Conservation (phyloP, 2,113 vertebrate genomes). For the Dipodomys spectabilis region DNA sequence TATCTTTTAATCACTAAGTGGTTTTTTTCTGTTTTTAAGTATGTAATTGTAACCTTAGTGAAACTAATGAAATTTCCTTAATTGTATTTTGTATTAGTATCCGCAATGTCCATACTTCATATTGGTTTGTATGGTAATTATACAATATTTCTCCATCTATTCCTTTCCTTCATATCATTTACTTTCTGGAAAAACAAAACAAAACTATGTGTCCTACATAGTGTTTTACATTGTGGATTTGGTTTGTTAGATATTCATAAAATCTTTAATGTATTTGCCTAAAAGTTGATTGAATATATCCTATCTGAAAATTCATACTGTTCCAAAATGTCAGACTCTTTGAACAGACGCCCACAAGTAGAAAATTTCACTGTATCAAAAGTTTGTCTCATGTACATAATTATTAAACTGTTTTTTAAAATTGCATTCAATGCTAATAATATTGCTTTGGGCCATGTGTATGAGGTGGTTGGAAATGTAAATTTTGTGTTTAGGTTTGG, state of each 20-base stretch:
- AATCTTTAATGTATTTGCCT: slow-evolving; percentile 8
- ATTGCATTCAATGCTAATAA: background rate
- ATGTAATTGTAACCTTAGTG: background rate
- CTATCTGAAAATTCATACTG: background rate
- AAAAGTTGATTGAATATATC: background rate
- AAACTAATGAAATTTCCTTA: background rate
- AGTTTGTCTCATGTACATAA: background rate
- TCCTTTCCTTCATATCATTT: background rate
- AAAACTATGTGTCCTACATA: background rate
- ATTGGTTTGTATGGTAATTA: background rate
- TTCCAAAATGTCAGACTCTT: background rate
- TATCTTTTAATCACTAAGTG: background rate
- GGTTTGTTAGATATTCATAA: background rate
- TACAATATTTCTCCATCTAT: background rate
- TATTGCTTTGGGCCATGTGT: background rate
- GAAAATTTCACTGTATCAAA: background rate
- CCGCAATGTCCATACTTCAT: background rate
- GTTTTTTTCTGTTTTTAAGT: background rate
- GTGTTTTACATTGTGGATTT: slow-evolving; percentile 2
- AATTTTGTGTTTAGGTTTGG: background rate
- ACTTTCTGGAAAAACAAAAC: background rate
- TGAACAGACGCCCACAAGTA: background rate
- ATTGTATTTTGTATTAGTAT: background rate
- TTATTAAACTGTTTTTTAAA: slow-evolving; percentile 9
- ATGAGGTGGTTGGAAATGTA: background rate